Conservation (phyloP, 1,140 invertebrate species). For the Lasioglossum albipes region DNA sequence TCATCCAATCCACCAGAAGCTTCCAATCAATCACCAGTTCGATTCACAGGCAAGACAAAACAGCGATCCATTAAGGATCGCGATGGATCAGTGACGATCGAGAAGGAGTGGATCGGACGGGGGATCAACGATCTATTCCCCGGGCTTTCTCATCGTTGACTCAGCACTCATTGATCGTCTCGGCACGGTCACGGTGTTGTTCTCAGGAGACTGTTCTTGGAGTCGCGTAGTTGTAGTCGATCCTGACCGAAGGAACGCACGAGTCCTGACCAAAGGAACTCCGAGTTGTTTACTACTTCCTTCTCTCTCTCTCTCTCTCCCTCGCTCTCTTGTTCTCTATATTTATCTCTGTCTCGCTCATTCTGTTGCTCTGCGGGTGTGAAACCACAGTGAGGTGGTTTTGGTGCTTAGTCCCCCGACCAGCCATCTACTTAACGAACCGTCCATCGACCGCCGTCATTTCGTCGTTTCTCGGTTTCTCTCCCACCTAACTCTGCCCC, state of each 20-base stretch:
- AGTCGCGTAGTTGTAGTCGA: slow-evolving; percentile 34
- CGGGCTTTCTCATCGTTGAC: slow-evolving; percentile 20
- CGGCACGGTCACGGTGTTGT: slow-evolving; percentile 27
- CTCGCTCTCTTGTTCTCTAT: slow-evolving; percentile 29
- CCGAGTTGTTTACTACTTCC: slow-evolving; percentile 57
- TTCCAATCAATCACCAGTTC: too few relatives aligned
- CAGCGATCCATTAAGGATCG: background rate
- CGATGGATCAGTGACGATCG: background rate
- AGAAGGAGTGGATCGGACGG: background rate
- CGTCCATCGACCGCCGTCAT: slow-evolving; percentile 77
- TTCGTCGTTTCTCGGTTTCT: slow-evolving; percentile 76
- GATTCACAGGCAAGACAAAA: too few relatives aligned
- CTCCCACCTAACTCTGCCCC: slow-evolving; percentile 64
- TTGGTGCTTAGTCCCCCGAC: slow-evolving; percentile 77
- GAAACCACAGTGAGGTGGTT: slow-evolving; percentile 79
- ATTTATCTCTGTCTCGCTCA: slow-evolving; percentile 19
- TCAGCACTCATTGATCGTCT: background rate
- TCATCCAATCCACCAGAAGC: too few relatives aligned
- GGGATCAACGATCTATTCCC: background rate
- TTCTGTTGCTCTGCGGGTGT: slow-evolving; percentile 75
- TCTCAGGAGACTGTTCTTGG: slow-evolving; percentile 18
- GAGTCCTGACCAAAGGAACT: slow-evolving; percentile 61
- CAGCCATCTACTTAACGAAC: slow-evolving; percentile 78
- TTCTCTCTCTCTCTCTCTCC: slow-evolving; percentile 38
- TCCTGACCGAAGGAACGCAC: slow-evolving; percentile 50